phyloP scores from a whole-genome alignment of 2,113 vertebrate species.

The Anser brachyrhynchus region DNA sequence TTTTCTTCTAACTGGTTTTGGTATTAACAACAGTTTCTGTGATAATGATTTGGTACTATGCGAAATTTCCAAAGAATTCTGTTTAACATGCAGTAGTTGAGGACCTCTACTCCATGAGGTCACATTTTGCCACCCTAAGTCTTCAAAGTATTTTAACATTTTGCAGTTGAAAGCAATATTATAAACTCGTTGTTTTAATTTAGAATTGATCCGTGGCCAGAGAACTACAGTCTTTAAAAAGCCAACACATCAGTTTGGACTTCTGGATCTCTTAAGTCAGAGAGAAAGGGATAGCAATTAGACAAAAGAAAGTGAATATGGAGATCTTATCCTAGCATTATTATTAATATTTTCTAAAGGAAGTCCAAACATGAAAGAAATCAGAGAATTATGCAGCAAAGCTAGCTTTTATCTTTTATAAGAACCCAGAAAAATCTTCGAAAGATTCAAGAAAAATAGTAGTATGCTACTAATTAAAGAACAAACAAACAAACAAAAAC shows the following conservation, averaged over 20 bases:
- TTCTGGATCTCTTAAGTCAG: background rate
- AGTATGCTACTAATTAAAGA: background rate
- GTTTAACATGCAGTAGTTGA: background rate
- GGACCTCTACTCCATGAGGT: background rate
- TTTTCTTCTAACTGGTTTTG: background rate
- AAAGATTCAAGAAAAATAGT: conserved; percentile 32
- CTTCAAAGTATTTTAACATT: background rate
- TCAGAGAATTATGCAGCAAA: conserved; percentile 8
- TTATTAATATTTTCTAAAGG: conserved; percentile 33
- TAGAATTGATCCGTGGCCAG: background rate
- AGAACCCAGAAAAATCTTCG: conserved; percentile 4
- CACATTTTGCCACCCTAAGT: background rate
- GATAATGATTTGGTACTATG: background rate
- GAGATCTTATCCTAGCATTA: background rate
- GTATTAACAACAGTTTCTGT: background rate
- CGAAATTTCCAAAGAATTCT: background rate
- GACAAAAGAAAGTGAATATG: background rate
- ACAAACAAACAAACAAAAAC: background rate
- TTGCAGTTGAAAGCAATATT: background rate
- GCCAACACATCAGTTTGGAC: background rate
- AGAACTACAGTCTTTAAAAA: background rate
- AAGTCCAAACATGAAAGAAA: conserved; percentile 54
- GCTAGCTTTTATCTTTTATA: conserved; percentile 48
- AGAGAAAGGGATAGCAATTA: background rate
- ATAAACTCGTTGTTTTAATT: background rate